Evolutionary conservation across 1,140 invertebrate species (phyloP).

Genomic region (Tetranychus cinnabarinus): DNA sequence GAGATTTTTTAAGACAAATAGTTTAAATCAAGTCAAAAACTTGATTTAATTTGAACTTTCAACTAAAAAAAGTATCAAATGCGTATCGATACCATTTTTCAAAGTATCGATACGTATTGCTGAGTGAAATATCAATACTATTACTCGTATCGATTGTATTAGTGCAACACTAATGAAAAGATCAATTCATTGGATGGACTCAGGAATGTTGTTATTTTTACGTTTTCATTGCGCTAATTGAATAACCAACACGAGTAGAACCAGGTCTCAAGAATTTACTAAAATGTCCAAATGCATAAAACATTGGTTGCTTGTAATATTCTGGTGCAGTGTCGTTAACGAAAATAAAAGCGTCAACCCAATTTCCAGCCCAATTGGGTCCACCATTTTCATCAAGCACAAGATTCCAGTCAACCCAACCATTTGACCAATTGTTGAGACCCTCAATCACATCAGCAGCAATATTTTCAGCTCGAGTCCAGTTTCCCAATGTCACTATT

Average conservation of each 20-base stretch:
- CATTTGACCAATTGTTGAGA: constrained; percentile 20
- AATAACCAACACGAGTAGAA: neutral
- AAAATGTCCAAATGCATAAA: constrained; percentile 29
- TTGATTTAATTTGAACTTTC: too few relatives aligned
- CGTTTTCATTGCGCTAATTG: neutral
- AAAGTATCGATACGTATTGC: too few relatives aligned
- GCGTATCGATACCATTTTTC: too few relatives aligned
- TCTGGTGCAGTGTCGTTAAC: constrained; percentile 19
- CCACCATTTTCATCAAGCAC: constrained; percentile 24
- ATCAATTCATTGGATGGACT: too few relatives aligned
- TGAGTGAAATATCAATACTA: too few relatives aligned
- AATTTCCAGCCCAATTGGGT: constrained; percentile 25
- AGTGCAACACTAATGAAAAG: too few relatives aligned
- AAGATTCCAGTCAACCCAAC: constrained; percentile 30
- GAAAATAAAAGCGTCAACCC: constrained; percentile 25
- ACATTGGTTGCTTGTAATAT: constrained; percentile 32
- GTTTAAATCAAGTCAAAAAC: too few relatives aligned
- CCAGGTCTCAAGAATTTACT: constrained; percentile 11
- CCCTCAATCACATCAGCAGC: constrained; percentile 14
- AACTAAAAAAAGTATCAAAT: too few relatives aligned
- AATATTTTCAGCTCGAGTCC: constrained; percentile 5
- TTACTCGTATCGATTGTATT: too few relatives aligned
- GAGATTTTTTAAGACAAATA: too few relatives aligned
- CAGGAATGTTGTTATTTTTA: too few relatives aligned
- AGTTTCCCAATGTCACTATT: constrained; percentile 2